These are phyloP conservation scores for Papilio helenus DNA, from an alignment of 1,140 invertebrate genomes.

Conservation along the genomic window DNA sequence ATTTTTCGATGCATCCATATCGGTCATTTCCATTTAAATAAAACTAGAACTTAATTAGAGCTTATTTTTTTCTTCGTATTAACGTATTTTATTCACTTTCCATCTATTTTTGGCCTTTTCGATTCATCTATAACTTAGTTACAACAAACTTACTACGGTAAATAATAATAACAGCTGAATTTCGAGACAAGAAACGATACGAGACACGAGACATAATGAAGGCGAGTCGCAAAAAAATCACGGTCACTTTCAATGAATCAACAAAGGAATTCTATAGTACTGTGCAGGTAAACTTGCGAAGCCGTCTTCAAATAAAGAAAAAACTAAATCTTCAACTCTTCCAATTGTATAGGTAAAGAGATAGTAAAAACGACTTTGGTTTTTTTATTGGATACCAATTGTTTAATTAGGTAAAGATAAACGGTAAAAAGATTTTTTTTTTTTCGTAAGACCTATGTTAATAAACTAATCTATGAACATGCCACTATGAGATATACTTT, in stretches of 20 bases:
- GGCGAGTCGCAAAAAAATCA: conserved; percentile 10
- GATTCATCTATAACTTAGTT: neutral
- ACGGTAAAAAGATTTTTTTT: too few relatives aligned
- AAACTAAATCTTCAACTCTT: neutral
- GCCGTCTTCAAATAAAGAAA: neutral
- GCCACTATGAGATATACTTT: too few relatives aligned
- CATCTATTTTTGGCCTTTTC: neutral
- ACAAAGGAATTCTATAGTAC: conserved; percentile 16
- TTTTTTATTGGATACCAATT: neutral
- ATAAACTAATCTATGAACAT: too few relatives aligned
- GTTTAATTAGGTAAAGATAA: neutral
- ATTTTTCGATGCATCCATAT: neutral
- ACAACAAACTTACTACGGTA: neutral
- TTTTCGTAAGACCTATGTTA: too few relatives aligned
- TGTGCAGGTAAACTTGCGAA: conserved; percentile 2
- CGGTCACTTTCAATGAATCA: conserved; percentile 18
- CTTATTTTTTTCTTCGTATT: neutral
- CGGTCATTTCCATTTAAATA: neutral
- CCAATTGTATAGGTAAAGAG: neutral
- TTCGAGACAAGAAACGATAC: neutral
- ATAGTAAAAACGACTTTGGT: neutral
- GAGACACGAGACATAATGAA: conserved; percentile 13
- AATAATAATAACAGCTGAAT: conserved; percentile 14
- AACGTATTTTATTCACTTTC: too few relatives aligned
- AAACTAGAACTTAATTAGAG: too few relatives aligned